Percentiles rank a stretch among this genome's conserved stretches.
phyloP scores from a whole-genome alignment of 2,888 invertebrate genomes.

The Sturmia bella region DNA sequence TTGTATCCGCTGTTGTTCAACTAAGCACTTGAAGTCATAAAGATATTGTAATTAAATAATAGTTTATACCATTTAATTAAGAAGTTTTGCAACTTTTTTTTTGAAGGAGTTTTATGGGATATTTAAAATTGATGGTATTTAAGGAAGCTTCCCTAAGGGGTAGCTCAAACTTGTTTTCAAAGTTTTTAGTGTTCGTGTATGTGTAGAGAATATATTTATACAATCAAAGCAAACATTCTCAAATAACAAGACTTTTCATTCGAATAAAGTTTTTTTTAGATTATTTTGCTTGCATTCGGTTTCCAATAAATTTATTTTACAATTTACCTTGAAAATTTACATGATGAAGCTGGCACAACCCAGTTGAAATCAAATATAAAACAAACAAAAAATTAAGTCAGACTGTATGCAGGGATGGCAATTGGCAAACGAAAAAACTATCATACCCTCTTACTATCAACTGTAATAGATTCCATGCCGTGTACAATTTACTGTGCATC shows the following conservation, averaged over 20 bases:
- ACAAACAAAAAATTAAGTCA: background rate
- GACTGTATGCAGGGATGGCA: background rate
- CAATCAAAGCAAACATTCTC: background rate
- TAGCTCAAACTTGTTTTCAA: too few relatives aligned
- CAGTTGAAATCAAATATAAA: background rate
- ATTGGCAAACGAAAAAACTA: too few relatives aligned
- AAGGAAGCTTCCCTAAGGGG: background rate
- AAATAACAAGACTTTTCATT: background rate
- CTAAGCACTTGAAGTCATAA: background rate
- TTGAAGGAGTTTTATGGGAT: background rate
- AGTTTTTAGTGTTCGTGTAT: too few relatives aligned
- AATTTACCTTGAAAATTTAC: slow-evolving; percentile 26
- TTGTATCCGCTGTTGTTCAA: background rate
- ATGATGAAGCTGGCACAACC: background rate
- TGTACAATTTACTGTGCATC: too few relatives aligned
- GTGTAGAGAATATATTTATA: too few relatives aligned
- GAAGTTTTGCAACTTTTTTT: background rate
- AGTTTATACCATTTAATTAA: slow-evolving; percentile 12
- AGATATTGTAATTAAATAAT: background rate
- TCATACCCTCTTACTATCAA: too few relatives aligned
- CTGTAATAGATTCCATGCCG: too few relatives aligned
- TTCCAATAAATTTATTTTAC: slow-evolving; percentile 24
- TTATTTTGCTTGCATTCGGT: background rate
- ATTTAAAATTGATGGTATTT: background rate
- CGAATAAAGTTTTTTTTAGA: background rate